These are phyloP conservation scores for Caenorhabditis sp. DNA, from an alignment of 2,888 invertebrate species.

Conservation along the genomic window DNA sequence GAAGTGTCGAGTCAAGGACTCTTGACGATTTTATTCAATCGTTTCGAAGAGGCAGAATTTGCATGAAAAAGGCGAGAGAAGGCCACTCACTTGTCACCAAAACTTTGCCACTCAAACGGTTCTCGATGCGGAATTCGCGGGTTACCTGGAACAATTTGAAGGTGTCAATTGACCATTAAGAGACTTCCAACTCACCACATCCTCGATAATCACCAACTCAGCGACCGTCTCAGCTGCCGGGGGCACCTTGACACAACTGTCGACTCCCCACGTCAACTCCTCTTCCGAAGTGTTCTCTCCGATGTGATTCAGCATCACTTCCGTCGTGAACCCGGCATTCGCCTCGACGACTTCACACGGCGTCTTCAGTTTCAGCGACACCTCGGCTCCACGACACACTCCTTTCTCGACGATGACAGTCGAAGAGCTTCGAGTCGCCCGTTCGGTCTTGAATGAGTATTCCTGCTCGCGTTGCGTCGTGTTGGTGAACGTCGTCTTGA, in stretches of 20 bases:
- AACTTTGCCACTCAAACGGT: conserved; percentile 83
- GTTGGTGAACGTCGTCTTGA: conserved; percentile 83
- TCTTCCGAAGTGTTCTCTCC: conserved; percentile 82
- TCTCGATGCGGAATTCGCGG: conserved; percentile 83
- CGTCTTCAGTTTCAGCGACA: conserved; percentile 83
- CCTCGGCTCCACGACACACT: conserved; percentile 72
- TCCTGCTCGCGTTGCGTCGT: conserved; percentile 83
- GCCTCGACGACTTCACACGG: conserved; percentile 84
- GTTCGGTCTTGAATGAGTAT: conserved; percentile 84
- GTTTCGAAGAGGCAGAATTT: conserved; percentile 43
- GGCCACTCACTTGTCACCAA: conserved; percentile 70
- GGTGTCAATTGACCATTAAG: background rate
- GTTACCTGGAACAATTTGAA: conserved; percentile 69
- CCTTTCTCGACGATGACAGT: conserved; percentile 81
- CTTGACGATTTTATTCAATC: conserved; percentile 50
- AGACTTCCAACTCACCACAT: conserved; percentile 62
- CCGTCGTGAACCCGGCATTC: conserved; percentile 84
- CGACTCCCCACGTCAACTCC: conserved; percentile 84
- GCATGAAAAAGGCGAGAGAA: conserved; percentile 41
- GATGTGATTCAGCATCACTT: conserved; percentile 83
- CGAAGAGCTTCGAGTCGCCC: conserved; percentile 83
- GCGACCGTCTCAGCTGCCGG: conserved; percentile 83
- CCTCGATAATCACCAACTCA: conserved; percentile 83
- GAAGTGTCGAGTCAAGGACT: conserved; percentile 59
- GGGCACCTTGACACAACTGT: conserved; percentile 83